Evolutionary conservation across 2,797 vertebrate species (phyloP).

Genomic region (Liasis olivaceus): DNA sequence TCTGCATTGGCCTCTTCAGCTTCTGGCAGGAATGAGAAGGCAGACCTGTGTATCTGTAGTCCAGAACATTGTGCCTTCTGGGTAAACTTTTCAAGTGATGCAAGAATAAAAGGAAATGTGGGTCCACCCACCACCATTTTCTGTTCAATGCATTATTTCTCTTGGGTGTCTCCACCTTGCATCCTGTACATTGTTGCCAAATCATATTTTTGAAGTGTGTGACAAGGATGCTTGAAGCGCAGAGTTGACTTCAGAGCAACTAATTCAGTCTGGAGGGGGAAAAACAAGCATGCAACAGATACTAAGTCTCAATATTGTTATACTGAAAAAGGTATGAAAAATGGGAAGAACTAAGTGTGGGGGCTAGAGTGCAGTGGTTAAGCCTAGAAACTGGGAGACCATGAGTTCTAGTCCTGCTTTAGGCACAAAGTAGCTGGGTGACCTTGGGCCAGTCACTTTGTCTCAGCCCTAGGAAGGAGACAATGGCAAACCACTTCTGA

Average conservation of each 20-base stretch:
- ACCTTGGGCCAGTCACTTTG: neutral
- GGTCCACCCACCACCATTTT: conserved; percentile 40
- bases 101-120: conserved; percentile 70
- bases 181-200: conserved; percentile 73
- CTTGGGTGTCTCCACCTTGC: conserved; percentile 60
- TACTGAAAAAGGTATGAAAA: conserved; percentile 7
- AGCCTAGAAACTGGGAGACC: neutral
- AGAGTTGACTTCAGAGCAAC: conserved; percentile 49
- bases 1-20: neutral
- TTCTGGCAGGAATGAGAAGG: conserved; percentile 31
- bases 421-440: neutral
- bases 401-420: neutral
- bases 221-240: conserved; percentile 69
- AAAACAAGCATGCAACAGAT: neutral
- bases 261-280: neutral
- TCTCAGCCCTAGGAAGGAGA: neutral
- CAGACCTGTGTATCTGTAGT: conserved; percentile 21
- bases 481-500: neutral
- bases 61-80: conserved; percentile 22
- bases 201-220: conserved; percentile 56
- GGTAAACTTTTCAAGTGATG: conserved; percentile 62
- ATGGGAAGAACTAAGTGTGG: neutral
- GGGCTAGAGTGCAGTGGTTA: neutral
- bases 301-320: conserved; percentile 16
- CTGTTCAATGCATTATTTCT: conserved; percentile 58